Evolutionary conservation across 2,113 vertebrate species (phyloP), one percentile per base, ranked within the genome.

Genomic region (Edolisoma coerulescens): DNA sequence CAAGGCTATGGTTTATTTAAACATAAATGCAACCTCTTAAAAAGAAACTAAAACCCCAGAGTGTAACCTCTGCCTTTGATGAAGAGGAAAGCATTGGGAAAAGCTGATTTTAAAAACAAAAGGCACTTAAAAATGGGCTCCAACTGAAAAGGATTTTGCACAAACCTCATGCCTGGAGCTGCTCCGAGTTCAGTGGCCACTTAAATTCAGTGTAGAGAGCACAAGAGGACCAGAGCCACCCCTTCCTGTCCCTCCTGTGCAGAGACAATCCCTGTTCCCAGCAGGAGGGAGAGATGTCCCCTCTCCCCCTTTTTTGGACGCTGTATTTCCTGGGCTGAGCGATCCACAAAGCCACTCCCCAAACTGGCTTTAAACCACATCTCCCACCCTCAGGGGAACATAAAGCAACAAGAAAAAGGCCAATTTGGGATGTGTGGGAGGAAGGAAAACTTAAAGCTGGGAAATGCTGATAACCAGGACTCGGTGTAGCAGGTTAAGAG

Each of bases 101-200:
- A 96, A 97, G 91, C 77, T 69, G 82, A 69, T 65, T 54, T 39
- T 57, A 30, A 50, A 69, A 68, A 79, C 27, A 83, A 75, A 96
- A 97, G 96, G 96, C 97, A 98, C 97, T 98, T 97, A 96, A 95
- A 93, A 91, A 84, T 44, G 86, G 39, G 44, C 71, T 90, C 39
- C 8, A 56, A 95, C 91, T 39, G 57, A 94, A 95, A 96, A 90
- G 49, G 63, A 24, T 49, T 81, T 49, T 56, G 91, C 76, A 76
- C n/a, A 61, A 73, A 49, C 37, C 45, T 54, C 76, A 26, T 27
- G 32, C 47, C 68, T 10, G 37, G 54, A 63, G 81, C 41, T 42
- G 77, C 67, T 77, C 22, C 21, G 27, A 11, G 3, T 60, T 16
- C 5, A 26, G 32, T 2, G 50, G 65, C 18, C 42, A 10, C 87